Conservation (phyloP, 2,888 invertebrate species). For the Melanostoma scalare region DNA sequence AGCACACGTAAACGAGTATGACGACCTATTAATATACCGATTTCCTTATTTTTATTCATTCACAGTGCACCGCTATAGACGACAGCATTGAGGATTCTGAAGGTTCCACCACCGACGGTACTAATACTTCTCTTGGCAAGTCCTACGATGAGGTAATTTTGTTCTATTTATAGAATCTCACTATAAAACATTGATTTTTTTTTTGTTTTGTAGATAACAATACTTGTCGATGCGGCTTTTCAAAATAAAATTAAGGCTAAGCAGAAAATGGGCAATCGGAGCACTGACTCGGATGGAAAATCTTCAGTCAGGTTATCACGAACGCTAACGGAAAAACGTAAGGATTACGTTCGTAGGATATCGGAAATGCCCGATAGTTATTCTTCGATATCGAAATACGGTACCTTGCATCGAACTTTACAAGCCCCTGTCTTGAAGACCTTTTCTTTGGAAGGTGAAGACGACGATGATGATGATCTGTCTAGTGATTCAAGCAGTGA, state of each 20-base stretch:
- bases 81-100: conserved; percentile 73
- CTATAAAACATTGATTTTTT: conserved; percentile 17
- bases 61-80: conserved; percentile 75
- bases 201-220: conserved; percentile 74
- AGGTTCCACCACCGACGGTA: conserved; percentile 73
- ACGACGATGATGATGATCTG: conserved; percentile 58
- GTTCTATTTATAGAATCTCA: conserved; percentile 10
- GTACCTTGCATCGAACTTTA: conserved; percentile 74
- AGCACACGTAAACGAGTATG: conserved; percentile 12
- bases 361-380: conserved; percentile 83
- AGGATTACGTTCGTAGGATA: conserved; percentile 86
- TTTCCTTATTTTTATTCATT: conserved; percentile 46
- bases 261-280: conserved; percentile 71
- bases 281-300: conserved; percentile 68
- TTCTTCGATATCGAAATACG: conserved; percentile 75
- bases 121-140: conserved; percentile 72
- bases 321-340: conserved; percentile 85
- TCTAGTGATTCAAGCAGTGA: conserved; percentile 66
- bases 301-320: conserved; percentile 80
- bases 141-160: conserved; percentile 75
- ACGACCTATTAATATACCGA: conserved; percentile 47
- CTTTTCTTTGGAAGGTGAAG: conserved; percentile 69
- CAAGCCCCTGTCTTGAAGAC: conserved; percentile 73
- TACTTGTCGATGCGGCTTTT: conserved; percentile 76
- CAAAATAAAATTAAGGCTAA: conserved; percentile 73